Evolutionary conservation across 2,797 vertebrate genomes (phyloP).

Genomic region (Diglossa cyanea): DNA sequence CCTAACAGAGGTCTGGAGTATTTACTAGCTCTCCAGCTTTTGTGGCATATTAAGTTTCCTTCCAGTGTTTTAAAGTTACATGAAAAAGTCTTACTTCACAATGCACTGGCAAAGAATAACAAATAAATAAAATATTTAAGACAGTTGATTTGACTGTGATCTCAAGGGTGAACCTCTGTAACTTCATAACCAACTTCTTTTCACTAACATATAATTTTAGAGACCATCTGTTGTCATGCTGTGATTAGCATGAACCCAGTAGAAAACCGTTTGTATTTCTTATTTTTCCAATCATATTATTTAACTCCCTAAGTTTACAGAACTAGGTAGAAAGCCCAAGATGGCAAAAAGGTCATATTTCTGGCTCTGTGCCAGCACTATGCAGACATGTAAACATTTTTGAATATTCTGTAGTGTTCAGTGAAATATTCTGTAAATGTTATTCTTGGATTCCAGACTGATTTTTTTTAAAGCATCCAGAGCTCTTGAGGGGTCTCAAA

Average conservation of each 20-base stretch:
- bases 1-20: not conserved
- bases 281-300: constrained; percentile 11
- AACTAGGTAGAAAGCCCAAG: not conserved
- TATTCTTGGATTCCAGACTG: constrained; percentile 50
- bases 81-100: not conserved
- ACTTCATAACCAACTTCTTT: not conserved
- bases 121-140: not conserved
- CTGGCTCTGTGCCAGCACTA: constrained; percentile 39
- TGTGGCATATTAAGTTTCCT: not conserved
- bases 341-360: constrained; percentile 1
- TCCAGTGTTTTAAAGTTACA: not conserved
- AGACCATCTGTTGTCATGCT: not conserved
- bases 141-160: not conserved
- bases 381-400: constrained; percentile 38
- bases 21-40: not conserved
- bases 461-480: constrained; percentile 42
- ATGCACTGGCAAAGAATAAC: not conserved
- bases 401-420: constrained; percentile 31
- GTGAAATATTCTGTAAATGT: constrained; percentile 56
- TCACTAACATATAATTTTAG: not conserved
- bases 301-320: not conserved
- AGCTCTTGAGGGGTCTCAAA: constrained; percentile 54
- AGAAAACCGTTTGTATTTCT: not conserved
- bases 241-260: not conserved
- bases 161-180: not conserved